Conservation (phyloP, 30 jellyfish, hydroid and myxozoan species). For the Aurelia sp. region DNA sequence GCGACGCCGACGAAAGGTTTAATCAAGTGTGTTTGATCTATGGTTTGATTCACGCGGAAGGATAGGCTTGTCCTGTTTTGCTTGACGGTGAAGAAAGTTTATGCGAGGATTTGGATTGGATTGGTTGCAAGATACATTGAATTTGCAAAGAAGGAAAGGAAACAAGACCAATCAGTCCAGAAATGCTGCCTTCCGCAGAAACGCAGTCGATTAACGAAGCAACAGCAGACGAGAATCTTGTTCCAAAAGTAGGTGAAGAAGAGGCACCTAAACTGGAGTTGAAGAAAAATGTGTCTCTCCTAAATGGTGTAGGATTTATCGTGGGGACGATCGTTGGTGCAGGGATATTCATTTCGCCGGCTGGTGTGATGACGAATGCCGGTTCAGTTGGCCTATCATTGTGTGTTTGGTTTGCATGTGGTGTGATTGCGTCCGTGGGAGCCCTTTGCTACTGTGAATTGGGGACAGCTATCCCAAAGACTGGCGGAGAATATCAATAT, state of each 20-base stretch:
- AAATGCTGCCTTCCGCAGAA: slow-evolving; percentile 29
- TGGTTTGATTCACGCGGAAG: no score
- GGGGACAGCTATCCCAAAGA: slow-evolving; percentile 79
- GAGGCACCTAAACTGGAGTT: slow-evolving; percentile 29
- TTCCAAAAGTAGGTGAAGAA: slow-evolving; percentile 10
- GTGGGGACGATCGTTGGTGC: slow-evolving; percentile 92
- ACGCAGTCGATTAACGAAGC: slow-evolving; percentile 23
- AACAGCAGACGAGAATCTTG: slow-evolving; percentile 6
- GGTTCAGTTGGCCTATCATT: slow-evolving; percentile 86
- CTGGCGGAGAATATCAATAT: slow-evolving; percentile 82
- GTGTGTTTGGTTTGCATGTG: slow-evolving; percentile 82
- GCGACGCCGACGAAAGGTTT: no score
- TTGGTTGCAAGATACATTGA: no score
- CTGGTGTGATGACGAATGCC: slow-evolving; percentile 53
- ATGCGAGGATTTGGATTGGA: no score
- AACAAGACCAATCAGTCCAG: no score
- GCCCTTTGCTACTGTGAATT: slow-evolving; percentile 84
- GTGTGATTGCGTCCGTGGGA: slow-evolving; percentile 76
- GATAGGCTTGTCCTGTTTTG: no score
- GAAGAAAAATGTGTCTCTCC: slow-evolving; percentile 55
- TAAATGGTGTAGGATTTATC: slow-evolving; percentile 73
- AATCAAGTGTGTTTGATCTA: no score
- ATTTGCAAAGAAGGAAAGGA: no score
- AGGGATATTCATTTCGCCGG: slow-evolving; percentile 87
- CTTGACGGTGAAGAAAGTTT: no score